phyloP scores from a whole-genome alignment of 2,797 vertebrate species.

The Melanotaenia pygmaea region DNA sequence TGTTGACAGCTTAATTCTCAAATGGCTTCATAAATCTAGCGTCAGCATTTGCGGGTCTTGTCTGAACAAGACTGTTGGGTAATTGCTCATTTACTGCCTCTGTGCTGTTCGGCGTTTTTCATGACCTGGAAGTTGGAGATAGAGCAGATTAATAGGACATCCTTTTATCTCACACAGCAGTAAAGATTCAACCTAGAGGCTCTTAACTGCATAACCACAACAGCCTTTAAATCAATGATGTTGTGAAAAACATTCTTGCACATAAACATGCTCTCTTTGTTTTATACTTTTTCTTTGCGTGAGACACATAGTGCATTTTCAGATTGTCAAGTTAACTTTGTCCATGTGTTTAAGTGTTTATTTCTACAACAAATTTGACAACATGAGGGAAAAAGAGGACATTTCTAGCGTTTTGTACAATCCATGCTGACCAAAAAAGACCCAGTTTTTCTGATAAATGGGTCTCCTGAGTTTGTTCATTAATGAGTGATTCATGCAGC shows the following conservation, averaged over 20 bases:
- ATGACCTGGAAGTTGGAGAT: conserved; percentile 39
- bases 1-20: conserved; percentile 65
- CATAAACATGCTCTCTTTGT: conserved; percentile 22
- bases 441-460: not conserved
- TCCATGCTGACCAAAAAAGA: not conserved
- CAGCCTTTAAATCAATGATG: conserved; percentile 44
- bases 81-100: conserved; percentile 55
- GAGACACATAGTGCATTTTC: conserved; percentile 11
- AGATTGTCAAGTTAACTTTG: conserved; percentile 11
- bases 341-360: not conserved
- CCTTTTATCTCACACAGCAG: conserved; percentile 52
- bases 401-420: not conserved
- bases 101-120: conserved; percentile 37
- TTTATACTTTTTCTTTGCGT: not conserved
- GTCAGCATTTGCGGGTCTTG: conserved; percentile 50
- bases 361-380: not conserved
- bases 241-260: conserved; percentile 33
- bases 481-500: not conserved
- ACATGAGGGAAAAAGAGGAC: not conserved
- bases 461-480: not conserved
- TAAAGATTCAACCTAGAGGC: conserved; percentile 47
- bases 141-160: conserved; percentile 51
- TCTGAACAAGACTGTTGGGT: conserved; percentile 57
- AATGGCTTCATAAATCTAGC: conserved; percentile 46
- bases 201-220: conserved; percentile 26